phyloP scores from a whole-genome alignment of 2,797 vertebrate species.

The Lithobates sylvaticus region DNA sequence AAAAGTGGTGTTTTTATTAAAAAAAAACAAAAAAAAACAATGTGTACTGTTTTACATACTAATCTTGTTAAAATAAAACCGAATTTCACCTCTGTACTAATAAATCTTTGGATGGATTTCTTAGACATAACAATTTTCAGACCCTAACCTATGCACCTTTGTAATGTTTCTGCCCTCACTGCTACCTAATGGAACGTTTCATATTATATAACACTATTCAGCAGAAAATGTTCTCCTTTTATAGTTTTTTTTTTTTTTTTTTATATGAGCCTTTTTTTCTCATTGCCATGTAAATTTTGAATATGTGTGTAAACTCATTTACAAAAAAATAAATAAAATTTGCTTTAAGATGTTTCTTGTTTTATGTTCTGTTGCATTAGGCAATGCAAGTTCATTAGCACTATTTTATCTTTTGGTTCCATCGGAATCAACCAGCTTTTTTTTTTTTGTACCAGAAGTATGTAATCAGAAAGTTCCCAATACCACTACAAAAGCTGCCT shows the following conservation, averaged over 20 bases:
- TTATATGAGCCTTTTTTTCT: slow-evolving; percentile 75
- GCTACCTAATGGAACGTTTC: slow-evolving; percentile 65
- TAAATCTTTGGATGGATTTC: slow-evolving; percentile 31
- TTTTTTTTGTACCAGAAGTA: too few species aligned
- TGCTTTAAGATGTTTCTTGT: slow-evolving; percentile 71
- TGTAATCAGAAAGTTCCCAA: too few species aligned
- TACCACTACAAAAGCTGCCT: too few species aligned
- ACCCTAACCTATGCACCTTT: slow-evolving; percentile 47
- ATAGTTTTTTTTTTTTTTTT: slow-evolving; percentile 74
- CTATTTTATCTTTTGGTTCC: background rate
- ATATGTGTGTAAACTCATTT: slow-evolving; percentile 86
- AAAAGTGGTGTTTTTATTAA: background rate
- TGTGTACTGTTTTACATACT: background rate
- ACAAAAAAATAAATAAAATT: slow-evolving; percentile 81
- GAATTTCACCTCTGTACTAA: slow-evolving; percentile 28
- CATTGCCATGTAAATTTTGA: slow-evolving; percentile 86
- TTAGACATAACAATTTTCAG: slow-evolving; percentile 2
- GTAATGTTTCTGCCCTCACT: slow-evolving; percentile 35
- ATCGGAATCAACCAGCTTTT: too few species aligned
- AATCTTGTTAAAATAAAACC: background rate
- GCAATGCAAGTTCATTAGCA: background rate
- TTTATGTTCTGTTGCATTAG: background rate
- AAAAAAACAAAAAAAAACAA: background rate
- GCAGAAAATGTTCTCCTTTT: slow-evolving; percentile 73
- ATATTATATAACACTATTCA: slow-evolving; percentile 71